Evolutionary conservation across 2,888 invertebrate genomes (phyloP), one percentile per base, ranked within the genome.

Genomic region (Andrena dorsata): DNA sequence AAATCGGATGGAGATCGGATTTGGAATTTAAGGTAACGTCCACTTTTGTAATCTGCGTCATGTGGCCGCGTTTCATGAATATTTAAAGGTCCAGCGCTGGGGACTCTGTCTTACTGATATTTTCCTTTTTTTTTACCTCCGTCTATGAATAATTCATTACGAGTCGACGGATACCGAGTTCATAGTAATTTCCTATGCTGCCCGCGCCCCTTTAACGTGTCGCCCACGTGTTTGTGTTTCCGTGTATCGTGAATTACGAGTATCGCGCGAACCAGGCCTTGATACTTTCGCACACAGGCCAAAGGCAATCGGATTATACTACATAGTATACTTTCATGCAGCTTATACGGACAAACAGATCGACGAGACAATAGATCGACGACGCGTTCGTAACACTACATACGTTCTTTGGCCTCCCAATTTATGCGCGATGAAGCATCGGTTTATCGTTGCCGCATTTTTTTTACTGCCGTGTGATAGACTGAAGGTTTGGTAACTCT

Each of bases 91-190:
- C 47, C 13, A 61, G 26, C 13, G 66, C n/a, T 26, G 35, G 28
- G 10, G 47, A 41, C 51, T 28, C 35, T 23, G 68, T 28, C 64
- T 82, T 73, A 70, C 56, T 20, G 66, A 79, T 63, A 72, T 56
- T 77, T 20, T 41, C 41, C 41, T 41, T 74, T 82, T 80, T 74
- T 85, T 76, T 81, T 71, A 60, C 13, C 53, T 69, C 10, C 8
- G n/a, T 3, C 56, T n/a, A 72, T 88, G 81, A 88, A 88, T 88
- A 83, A 88, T 88, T 83, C 74, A 88, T 68, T 0, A 7, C 10
- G 20, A 72, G 65, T 35, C 61, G 53, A 56, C 2, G 58, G 65
- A 28, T 58, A 41, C 71, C 20, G 65, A 61, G 79, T 88, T 82
- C 74, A 63, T 66, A 78, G 68, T 66, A 71, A 82, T 86, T 86